Percentiles rank a stretch among this genome's conserved stretches.
phyloP scores from a whole-genome alignment of 2,797 vertebrate genomes.

The Lacerta viridis region DNA sequence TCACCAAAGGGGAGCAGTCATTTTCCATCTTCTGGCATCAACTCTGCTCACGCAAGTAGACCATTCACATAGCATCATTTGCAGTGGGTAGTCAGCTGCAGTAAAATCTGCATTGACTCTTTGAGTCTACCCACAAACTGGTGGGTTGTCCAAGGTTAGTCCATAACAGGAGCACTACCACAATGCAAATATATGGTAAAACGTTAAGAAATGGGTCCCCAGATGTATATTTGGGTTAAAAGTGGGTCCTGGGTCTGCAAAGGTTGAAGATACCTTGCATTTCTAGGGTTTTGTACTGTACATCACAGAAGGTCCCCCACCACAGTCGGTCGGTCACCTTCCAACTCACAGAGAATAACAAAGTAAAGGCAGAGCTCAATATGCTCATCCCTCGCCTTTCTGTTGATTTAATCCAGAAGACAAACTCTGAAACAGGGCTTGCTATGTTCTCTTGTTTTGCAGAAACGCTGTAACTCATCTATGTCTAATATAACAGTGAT shows the following conservation, averaged over 20 bases:
- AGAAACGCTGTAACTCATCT: constrained; percentile 7
- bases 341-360: not conserved
- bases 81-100: too few species aligned
- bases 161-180: too few species aligned
- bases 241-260: too few species aligned
- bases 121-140: too few species aligned
- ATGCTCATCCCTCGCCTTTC: not conserved
- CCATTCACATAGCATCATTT: not conserved
- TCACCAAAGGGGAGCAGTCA: not conserved
- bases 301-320: not conserved
- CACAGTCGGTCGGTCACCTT: not conserved
- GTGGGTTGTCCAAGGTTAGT: too few species aligned
- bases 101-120: not conserved
- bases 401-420: not conserved
- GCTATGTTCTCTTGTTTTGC: fast-evolving
- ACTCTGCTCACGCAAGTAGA: not conserved
- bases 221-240: too few species aligned
- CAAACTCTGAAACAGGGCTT: not conserved
- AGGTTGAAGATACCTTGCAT: not conserved
- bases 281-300: not conserved
- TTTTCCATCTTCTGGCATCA: not conserved
- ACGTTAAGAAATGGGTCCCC: too few species aligned
- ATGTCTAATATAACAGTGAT: not conserved
- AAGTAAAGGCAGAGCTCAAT: too few species aligned
- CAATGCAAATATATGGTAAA: too few species aligned